Evolutionary conservation across 64 coral and sea anemone species (phyloP), one percentile per base, ranked within the genome.

Genomic region (Astreopora myriophthalma): DNA sequence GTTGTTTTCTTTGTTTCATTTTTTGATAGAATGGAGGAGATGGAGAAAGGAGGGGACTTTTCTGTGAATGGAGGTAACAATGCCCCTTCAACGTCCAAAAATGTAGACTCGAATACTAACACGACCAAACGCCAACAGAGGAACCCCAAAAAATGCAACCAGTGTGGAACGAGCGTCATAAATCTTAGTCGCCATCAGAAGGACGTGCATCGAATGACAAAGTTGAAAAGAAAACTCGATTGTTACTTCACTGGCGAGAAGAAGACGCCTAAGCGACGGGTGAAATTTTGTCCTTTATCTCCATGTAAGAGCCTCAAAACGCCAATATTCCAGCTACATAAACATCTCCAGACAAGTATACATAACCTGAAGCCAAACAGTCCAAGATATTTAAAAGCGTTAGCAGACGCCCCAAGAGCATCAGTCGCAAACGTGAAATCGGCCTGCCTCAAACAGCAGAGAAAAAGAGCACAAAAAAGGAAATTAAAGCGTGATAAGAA

Each of bases 171-270:
- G 37, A 58, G 24, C 19, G 27, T 76, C n/a, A 9, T 29, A 74
- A 89, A 89, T 32, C 48, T 89, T 46, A 89, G 86, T 77, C 49
- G 70, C 34, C 86, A 89, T 30, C 69, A 75, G 57, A 28, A 42
- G 39, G 39, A 76, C 4, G 72, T 89, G 51, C 72, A 89, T 76
- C 11, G 51, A 17, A 89, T 89, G 30, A 55, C 48, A 60, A 89
- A 89, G 61, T 24, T 89, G 48, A 49, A 58, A 33, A 31, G 36
- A 55, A 69, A 89, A 48, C 46, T 89, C 4, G 86, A 89, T 77
- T 55, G 39, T 42, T 42, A 42, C 58, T 30, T 89, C 40, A 44
- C 40, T 44, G 40, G 40, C 40, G 40, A 44, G 40, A 44, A 44
- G 40, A 44, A 2, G 40, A 36, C 38, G 44, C 85, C 70, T 25